phyloP scores from a whole-genome alignment of 2,113 vertebrate species.

The Phasianus colchicus region DNA sequence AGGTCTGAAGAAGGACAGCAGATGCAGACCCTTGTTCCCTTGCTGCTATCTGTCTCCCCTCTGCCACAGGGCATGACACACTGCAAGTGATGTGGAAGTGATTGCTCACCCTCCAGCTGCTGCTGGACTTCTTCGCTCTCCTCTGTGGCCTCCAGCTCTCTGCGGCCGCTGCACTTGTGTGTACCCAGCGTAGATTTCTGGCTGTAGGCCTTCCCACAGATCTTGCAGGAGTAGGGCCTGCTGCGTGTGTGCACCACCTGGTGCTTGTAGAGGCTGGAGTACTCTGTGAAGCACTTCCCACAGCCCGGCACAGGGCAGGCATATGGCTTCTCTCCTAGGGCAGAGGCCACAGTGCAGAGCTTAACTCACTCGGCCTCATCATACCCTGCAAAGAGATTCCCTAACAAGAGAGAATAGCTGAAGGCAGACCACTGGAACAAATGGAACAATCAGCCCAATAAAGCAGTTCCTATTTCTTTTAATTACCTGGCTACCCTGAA shows the following conservation, averaged over 20 bases:
- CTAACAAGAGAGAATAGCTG: background rate
- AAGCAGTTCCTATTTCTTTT: background rate
- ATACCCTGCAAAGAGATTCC: background rate
- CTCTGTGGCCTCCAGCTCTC: conserved; percentile 81
- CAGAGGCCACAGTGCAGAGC: conserved; percentile 9
- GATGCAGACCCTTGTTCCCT: background rate
- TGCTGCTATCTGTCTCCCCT: background rate
- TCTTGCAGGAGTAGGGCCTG: conserved; percentile 86
- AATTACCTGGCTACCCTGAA: background rate
- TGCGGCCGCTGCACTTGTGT: conserved; percentile 84
- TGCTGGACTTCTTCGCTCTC: conserved; percentile 81
- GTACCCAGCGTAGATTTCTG: conserved; percentile 87
- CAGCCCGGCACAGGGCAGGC: conserved; percentile 85
- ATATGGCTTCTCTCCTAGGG: conserved; percentile 87
- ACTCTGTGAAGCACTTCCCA: conserved; percentile 87
- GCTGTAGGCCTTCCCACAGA: conserved; percentile 85
- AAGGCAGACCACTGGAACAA: background rate
- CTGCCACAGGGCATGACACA: background rate
- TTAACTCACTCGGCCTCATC: background rate
- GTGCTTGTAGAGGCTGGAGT: conserved; percentile 89
- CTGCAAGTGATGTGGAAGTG: rapidly evolving
- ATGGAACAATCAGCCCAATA: background rate
- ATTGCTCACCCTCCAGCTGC: conserved; percentile 74
- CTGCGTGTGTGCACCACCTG: conserved; percentile 89
- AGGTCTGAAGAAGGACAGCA: rapidly evolving